Percentiles rank a stretch among this genome's conserved stretches.
Evolutionary conservation across 1,140 invertebrate species (phyloP).

Genomic region (Trichogramma pretiosum): DNA sequence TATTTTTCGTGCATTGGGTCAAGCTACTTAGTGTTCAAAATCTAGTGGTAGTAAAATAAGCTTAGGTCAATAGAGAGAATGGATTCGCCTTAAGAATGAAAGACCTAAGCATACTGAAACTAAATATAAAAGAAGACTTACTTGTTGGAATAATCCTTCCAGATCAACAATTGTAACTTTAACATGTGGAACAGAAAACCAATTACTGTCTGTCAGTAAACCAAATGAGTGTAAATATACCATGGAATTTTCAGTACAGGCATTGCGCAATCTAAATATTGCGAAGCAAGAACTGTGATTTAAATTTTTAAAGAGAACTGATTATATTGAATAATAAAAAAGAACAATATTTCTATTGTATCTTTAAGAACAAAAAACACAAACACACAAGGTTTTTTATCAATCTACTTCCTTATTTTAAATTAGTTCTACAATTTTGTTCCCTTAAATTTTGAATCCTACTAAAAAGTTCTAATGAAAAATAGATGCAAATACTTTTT

Average conservation of each 20-base stretch:
- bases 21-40: conserved; percentile 77
- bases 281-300: too few relatives aligned
- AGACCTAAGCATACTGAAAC: conserved; percentile 72
- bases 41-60: conserved; percentile 73
- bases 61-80: conserved; percentile 83
- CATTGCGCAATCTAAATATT: conserved; percentile 59
- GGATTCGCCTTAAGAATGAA: conserved; percentile 62
- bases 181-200: conserved; percentile 77
- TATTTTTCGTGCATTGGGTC: too few relatives aligned
- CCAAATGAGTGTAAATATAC: conserved; percentile 95
- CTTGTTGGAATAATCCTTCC: conserved; percentile 96
- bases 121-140: conserved; percentile 79
- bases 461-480: too few relatives aligned
- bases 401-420: too few relatives aligned
- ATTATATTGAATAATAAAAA: too few relatives aligned
- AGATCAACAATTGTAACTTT: conserved; percentile 74
- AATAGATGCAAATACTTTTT: too few relatives aligned
- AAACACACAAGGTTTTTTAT: too few relatives aligned
- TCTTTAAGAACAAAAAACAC: too few relatives aligned
- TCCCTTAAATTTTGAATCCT: too few relatives aligned
- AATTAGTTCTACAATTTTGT: too few relatives aligned
- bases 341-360: too few relatives aligned
- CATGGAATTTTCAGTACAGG: conserved; percentile 82
- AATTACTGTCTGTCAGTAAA: conserved; percentile 74
- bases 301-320: too few relatives aligned